Evolutionary conservation across 2,888 invertebrate species (phyloP), one percentile per base, ranked within the genome.

Genomic region (Sinelater perroti): DNA sequence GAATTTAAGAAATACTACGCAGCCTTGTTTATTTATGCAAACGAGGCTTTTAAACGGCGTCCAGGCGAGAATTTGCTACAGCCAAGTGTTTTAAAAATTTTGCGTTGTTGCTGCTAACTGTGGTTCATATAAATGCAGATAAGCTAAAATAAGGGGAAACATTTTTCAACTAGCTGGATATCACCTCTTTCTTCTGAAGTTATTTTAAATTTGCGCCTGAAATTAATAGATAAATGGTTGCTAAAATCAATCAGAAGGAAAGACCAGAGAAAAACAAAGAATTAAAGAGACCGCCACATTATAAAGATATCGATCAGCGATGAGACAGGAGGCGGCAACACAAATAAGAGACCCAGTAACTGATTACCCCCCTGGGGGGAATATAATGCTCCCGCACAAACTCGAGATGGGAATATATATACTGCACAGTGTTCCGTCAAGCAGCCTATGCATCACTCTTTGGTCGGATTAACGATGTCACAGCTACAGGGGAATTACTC

Each of bases 271-370:
- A 40, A 24, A 38, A 40, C 40, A n/a, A 7, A 6, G 40, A 24
- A 40, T 40, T 54, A 31, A 50, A 45, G 45, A 51, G 50, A 30
- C 44, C 46, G 31, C 24, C 36, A 51, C 51, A 61, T 58, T 56
- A 61, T 58, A 58, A 55, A 58, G 50, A 58, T 61, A 61, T 61
- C 58, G 54, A 61, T 61, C 58, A 55, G 38, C 26, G 40, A 40
- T 54, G 55, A 61, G 55, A 61, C 55, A 55, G 46, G 52, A 38
- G 47, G 54, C 46, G 36, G 46, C 26, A 58, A 46, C 40, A 35
- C 28, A 26, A 44, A 47, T 53, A 58, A 58, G 40, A 52, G 38
- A 26, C 40, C 33, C 44, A 47, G 49, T 58, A 58, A 58, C 46
- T 58, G 57, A 58, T 58, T 58, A 58, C 45, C 52, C 57, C 47